A percentile compares a stretch with the other conserved stretches of the same genome.
Conservation (phyloP, 2,113 vertebrate genomes). For the Tyrannus savana region DNA sequence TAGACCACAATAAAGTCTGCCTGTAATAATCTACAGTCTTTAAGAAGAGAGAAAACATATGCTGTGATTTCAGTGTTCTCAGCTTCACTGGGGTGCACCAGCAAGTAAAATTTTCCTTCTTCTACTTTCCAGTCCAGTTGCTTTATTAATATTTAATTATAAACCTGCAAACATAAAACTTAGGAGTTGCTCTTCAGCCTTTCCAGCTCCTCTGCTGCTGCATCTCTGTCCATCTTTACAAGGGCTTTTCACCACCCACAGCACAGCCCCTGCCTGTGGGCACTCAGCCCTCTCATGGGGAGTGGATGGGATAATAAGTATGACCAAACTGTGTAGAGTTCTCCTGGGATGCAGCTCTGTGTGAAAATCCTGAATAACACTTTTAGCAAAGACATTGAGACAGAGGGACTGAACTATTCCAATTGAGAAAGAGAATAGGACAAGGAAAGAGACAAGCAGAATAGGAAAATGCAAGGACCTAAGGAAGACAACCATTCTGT, state of each 20-base stretch:
- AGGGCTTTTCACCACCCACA: not conserved
- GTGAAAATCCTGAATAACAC: not conserved
- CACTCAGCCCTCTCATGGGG: not conserved
- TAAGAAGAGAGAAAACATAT: conserved; percentile 38
- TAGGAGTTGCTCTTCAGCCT: not conserved
- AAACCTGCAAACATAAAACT: not conserved
- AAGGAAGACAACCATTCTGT: not conserved
- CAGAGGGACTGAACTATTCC: not conserved
- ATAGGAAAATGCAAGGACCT: not conserved
- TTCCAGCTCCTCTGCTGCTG: not conserved
- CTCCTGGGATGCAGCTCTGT: not conserved
- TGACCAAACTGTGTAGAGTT: not conserved
- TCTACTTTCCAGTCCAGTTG: not conserved
- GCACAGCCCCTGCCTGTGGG: not conserved
- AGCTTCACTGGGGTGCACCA: not conserved
- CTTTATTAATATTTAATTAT: not conserved
- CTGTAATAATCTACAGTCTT: conserved; percentile 45
- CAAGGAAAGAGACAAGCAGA: not conserved
- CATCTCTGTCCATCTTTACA: not conserved
- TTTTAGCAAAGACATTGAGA: not conserved
- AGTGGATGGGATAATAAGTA: not conserved
- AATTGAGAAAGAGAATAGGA: not conserved
- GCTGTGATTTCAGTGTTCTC: conserved; percentile 11
- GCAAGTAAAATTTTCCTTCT: not conserved
- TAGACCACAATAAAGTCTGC: conserved; percentile 37